These are phyloP conservation scores for Thereva nobilitata DNA, from an alignment of 2,888 invertebrate species.

Conservation along the genomic window DNA sequence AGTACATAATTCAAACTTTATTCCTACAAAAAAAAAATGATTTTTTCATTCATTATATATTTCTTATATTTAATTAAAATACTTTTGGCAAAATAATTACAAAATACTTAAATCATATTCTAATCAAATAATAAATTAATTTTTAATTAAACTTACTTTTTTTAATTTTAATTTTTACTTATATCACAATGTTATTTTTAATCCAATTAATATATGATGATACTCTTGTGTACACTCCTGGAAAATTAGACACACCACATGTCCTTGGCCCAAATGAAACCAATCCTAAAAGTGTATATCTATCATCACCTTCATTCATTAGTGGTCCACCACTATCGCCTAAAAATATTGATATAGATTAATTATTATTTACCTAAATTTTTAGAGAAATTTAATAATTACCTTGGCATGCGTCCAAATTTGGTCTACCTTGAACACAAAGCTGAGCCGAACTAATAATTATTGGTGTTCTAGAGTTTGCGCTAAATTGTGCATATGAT, in stretches of 20 bases:
- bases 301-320: conserved; percentile 49
- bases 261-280: conserved; percentile 55
- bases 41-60: no score
- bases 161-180: conserved; percentile 5
- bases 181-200: conserved; percentile 45
- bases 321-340: conserved; percentile 58
- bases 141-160: conserved; percentile 10
- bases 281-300: conserved; percentile 50
- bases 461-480: conserved; percentile 56
- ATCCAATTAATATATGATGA: conserved; percentile 58
- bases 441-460: conserved; percentile 55
- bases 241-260: conserved; percentile 54
- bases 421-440: conserved; percentile 56
- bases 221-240: conserved; percentile 58
- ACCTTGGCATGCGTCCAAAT: conserved; percentile 57
- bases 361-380: not conserved
- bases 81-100: no score
- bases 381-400: not conserved
- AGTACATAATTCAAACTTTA: no score
- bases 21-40: no score
- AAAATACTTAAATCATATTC: not conserved
- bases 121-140: conserved; percentile 19
- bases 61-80: no score
- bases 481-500: conserved; percentile 55
- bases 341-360: conserved; percentile 38